Base-by-base conservation (phyloP, 2,888 invertebrate genomes). In the Callosobruchus maculatus region DNA sequence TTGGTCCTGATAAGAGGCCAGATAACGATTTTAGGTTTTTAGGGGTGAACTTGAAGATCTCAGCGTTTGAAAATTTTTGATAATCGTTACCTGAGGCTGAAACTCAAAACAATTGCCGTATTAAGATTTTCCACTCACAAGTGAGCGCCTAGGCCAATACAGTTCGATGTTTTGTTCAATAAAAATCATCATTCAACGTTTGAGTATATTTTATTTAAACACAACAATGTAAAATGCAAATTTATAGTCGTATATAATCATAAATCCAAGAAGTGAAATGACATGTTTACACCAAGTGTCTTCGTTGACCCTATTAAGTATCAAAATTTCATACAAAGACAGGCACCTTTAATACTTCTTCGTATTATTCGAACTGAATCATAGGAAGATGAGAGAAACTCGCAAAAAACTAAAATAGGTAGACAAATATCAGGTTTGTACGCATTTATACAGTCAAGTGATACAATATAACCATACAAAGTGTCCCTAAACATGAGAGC, bases 131-230 rank as follows among this genome's bases (percentile, higher is more conserved):
- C n/a, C n/a, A n/a, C n/a, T n/a, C n/a, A n/a, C n/a, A n/a, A n/a
- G n/a, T n/a, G n/a, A n/a, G n/a, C n/a, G n/a, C n/a, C n/a, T n/a
- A n/a, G n/a, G n/a, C n/a, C n/a, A n/a, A n/a, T n/a, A n/a, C n/a
- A n/a, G n/a, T n/a, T n/a, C n/a, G n/a, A n/a, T n/a, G n/a, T n/a
- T n/a, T n/a, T n/a, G n/a, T 2, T 26, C 26, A 68, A 30, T 70
- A 70, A 70, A 70, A 22, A 2, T 26, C 0, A 26, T 70, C 21
- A n/a, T 20, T 26, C 67, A 83, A 83, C 82, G 77, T 83, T 83
- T 82, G 82, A 81, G 81, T 84, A 84, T 83, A 83, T 83, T 84
- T 84, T 84, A 84, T 84, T 84, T 84, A 84, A 84, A 84, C 84
- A 84, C 84, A 84, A 84, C 83, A 84, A 83, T 81, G 83, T 82